Conservation (phyloP, 2,113 vertebrate genomes). For the Blennius ocellaris region DNA sequence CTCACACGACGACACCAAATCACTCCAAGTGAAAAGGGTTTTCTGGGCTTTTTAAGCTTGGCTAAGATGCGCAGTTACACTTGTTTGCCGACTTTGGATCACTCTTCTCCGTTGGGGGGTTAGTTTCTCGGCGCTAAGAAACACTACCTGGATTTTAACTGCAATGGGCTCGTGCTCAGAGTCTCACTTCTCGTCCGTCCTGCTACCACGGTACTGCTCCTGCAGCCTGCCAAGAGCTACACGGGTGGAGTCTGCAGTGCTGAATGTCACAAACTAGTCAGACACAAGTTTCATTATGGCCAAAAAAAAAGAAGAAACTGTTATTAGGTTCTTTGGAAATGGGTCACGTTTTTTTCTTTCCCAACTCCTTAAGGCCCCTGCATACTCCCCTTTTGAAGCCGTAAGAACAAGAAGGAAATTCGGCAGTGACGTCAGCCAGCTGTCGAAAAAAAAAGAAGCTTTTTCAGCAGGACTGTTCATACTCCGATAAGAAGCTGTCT, state of each 20-base stretch:
- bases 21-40: too few species aligned
- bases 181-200: slow-evolving; percentile 3
- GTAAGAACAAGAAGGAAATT: too few species aligned
- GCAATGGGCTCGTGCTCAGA: background rate
- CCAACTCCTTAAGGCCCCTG: too few species aligned
- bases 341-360: background rate
- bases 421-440: too few species aligned
- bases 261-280: slow-evolving; percentile 2
- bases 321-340: background rate
- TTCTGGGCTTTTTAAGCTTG: too few species aligned
- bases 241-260: slow-evolving; percentile 7
- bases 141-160: background rate
- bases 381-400: too few species aligned
- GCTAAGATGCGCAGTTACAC: too few species aligned
- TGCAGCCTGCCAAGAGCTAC: background rate
- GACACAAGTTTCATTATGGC: slow-evolving; percentile 5
- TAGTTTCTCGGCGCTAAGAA: background rate
- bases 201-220: background rate
- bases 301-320: background rate
- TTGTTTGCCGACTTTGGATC: background rate
- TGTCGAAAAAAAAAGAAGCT: too few species aligned
- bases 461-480: too few species aligned
- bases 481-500: too few species aligned
- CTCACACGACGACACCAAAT: too few species aligned
- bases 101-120: slow-evolving; percentile 1